Base-by-base conservation (phyloP, 2,113 vertebrate species). In the Osmerus mordax region DNA sequence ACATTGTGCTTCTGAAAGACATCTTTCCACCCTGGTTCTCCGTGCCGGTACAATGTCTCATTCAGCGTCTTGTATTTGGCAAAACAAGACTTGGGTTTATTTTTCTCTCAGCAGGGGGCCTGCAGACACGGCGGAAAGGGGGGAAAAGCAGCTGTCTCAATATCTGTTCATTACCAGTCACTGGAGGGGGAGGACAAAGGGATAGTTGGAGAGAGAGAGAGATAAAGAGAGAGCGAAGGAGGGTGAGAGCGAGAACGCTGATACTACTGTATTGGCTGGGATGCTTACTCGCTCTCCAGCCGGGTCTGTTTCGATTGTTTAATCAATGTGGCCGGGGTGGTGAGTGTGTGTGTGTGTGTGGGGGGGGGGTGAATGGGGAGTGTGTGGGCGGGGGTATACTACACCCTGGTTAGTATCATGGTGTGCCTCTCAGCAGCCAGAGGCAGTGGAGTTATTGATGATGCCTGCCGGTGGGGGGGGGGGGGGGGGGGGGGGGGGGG, bases 381-480 rank as follows among this genome's bases (percentile, higher is more conserved):
- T 18, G 14, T 75, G 71, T 52, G 78, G 78, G 78, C 83, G 78
- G 70, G 78, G 70, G 55, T 53, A 56, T 65, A 58, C 76, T 36
- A 67, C 74, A 47, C 41, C 41, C 41, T 47, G 41, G 41, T 47
- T 47, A 47, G 41, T 47, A 47, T 47, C 74, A 61, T 18, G 63
- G 67, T 54, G 69, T 78, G 75, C 72, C 76, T 23, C 74, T 72
- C 68, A 72, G 79, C 67, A 64, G 19, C 72, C 71, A 32, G 54
- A 61, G 70, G 68, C 66, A 71, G 56, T 60, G 8, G 21, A 51
- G 81, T 70, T 85, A 81, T 79, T 87, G 74, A 81, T 89, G 84
- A 73, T 79, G 79, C 54, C 41, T 47, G 41, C 41, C 9, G 41
- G 41, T 5, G 41, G 11, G 41, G 41, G 2, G 75, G 74, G 69